Conservation (phyloP, 2,113 vertebrate species). For the Microcebus tavaratra region DNA sequence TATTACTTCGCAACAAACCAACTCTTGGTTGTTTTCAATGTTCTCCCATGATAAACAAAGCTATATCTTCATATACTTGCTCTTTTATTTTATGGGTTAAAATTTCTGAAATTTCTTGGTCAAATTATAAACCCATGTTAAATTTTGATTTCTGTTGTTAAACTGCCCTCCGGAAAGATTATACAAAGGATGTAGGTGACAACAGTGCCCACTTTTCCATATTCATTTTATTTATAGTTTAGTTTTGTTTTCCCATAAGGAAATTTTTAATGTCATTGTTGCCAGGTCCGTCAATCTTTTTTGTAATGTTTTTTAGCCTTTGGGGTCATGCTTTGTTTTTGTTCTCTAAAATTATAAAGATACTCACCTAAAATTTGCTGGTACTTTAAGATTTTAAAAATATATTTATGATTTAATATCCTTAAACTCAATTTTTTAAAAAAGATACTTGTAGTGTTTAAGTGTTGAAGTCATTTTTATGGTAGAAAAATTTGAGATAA, state of each 20-base stretch:
- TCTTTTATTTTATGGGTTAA: conserved; percentile 1
- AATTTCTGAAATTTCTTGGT: background rate
- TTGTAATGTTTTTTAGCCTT: background rate
- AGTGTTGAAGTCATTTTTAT: background rate
- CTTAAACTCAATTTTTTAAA: background rate
- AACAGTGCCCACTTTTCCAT: background rate
- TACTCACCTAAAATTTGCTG: background rate
- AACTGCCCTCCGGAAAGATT: background rate
- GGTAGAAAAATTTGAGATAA: background rate
- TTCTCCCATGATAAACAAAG: background rate
- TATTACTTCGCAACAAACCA: background rate
- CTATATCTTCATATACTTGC: background rate
- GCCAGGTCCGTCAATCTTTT: background rate
- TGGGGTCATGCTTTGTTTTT: background rate
- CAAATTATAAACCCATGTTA: background rate
- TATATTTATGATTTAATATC: background rate
- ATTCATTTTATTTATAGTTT: conserved; percentile 8
- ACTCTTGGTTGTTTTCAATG: background rate
- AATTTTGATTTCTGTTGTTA: background rate
- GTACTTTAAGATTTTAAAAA: background rate
- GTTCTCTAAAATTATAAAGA: background rate
- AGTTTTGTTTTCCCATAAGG: background rate
- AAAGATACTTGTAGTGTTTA: background rate
- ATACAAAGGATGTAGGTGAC: background rate
- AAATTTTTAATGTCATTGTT: conserved; percentile 2